These are phyloP conservation scores for Scaptodrosophila latifasciaeformis DNA, from an alignment of 2,888 invertebrate species.

Conservation along the genomic window DNA sequence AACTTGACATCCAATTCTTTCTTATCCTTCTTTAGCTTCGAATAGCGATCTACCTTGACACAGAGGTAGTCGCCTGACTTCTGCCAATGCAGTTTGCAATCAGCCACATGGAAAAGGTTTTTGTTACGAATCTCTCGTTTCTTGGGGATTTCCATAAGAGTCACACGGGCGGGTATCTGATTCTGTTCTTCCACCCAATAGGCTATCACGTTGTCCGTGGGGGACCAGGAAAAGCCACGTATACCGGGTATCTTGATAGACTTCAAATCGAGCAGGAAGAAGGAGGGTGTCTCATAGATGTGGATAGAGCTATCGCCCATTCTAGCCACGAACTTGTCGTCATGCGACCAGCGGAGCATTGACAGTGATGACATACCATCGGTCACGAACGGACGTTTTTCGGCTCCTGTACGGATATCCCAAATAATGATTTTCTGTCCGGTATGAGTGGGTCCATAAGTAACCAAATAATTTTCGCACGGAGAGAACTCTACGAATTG, in stretches of 20 bases:
- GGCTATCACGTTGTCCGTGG: slow-evolving; percentile 95
- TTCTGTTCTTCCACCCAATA: slow-evolving; percentile 99
- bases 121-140: slow-evolving; percentile 92
- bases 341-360: slow-evolving; percentile 97
- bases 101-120: slow-evolving; percentile 97
- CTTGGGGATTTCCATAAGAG: slow-evolving; percentile 92
- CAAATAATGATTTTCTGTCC: slow-evolving; percentile 92
- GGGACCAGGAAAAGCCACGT: slow-evolving; percentile 98
- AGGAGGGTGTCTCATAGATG: slow-evolving; percentile 97
- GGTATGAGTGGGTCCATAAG: slow-evolving; percentile 90
- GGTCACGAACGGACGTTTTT: slow-evolving; percentile 92
- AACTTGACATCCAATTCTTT: slow-evolving; percentile 93
- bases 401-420: slow-evolving; percentile 96
- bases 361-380: slow-evolving; percentile 92
- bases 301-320: slow-evolving; percentile 89
- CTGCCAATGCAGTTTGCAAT: slow-evolving; percentile 99
- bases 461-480: slow-evolving; percentile 96
- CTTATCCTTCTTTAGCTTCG: slow-evolving; percentile 95
- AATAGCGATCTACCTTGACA: slow-evolving; percentile 91
- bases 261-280: slow-evolving; percentile 94
- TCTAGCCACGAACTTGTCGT: slow-evolving; percentile 95
- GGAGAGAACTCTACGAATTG: slow-evolving; percentile 98
- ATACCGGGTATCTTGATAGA: slow-evolving; percentile 93
- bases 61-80: slow-evolving; percentile 98
- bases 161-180: slow-evolving; percentile 96